These are phyloP conservation scores for Eulemur albifrons DNA, from an alignment of 2,797 vertebrate genomes.

Conservation along the genomic window DNA sequence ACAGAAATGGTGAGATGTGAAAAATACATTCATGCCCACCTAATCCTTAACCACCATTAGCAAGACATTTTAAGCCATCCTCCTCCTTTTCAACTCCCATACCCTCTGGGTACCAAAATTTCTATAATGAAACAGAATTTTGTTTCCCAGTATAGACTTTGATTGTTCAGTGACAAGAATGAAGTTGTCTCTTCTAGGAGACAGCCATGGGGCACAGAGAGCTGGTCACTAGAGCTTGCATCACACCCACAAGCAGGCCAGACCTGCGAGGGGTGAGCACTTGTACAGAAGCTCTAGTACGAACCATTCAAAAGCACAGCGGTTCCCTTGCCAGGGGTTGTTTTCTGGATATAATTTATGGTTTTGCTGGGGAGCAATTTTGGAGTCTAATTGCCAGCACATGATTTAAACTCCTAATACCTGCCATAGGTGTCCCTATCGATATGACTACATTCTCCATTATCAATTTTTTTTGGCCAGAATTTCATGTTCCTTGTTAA, in stretches of 20 bases:
- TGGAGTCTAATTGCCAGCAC: neutral
- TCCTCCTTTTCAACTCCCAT: neutral
- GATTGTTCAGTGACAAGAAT: neutral
- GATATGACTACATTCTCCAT: neutral
- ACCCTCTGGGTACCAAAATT: neutral
- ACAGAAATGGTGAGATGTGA: constrained; percentile 54
- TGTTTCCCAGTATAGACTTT: constrained; percentile 6
- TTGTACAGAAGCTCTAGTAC: neutral
- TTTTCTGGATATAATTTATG: neutral
- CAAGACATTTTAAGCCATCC: neutral
- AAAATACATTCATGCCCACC: neutral
- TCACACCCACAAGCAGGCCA: neutral
- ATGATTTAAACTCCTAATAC: neutral
- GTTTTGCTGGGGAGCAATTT: neutral
- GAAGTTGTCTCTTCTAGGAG: neutral
- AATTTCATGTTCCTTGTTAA: constrained; percentile 2
- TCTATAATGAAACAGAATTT: neutral
- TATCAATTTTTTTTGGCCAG: neutral
- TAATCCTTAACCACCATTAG: neutral
- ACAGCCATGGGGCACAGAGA: too few species aligned
- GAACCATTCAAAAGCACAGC: neutral
- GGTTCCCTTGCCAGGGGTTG: neutral
- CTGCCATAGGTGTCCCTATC: neutral
- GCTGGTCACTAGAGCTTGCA: neutral
- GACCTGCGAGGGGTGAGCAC: neutral